A percentile compares a stretch with the other conserved stretches of the same genome.
These are phyloP conservation scores for Ovis canadensis DNA, from an alignment of 2,113 vertebrate species.

Conservation along the genomic window DNA sequence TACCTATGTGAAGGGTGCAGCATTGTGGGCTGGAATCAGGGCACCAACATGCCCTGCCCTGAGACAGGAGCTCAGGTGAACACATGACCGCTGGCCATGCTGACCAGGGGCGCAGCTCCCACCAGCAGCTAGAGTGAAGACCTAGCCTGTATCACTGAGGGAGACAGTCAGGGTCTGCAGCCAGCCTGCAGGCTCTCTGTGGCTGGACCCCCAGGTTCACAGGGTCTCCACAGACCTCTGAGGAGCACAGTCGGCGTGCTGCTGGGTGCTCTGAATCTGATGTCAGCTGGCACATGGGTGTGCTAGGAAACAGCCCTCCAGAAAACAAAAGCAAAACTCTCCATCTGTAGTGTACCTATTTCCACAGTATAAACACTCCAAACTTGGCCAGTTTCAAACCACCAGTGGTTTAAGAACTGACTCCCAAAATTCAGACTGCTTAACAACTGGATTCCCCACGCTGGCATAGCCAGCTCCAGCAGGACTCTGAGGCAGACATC, in stretches of 20 bases:
- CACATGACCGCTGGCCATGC: accelerated
- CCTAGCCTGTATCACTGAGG: not conserved
- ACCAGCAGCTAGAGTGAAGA: not conserved
- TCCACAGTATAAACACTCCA: not conserved
- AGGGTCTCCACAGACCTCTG: not conserved
- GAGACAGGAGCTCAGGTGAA: accelerated
- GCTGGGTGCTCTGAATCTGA: not conserved
- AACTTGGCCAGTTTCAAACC: not conserved
- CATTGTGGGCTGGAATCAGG: not conserved
- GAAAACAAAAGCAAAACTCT: not conserved
- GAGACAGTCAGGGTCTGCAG: not conserved
- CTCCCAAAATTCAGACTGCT: not conserved
- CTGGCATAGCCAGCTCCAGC: not conserved
- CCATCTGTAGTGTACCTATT: not conserved
- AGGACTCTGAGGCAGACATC: not conserved
- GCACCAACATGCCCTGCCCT: not conserved
- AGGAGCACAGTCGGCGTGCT: not conserved
- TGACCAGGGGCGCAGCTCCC: not conserved
- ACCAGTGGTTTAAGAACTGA: not conserved
- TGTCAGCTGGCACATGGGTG: not conserved
- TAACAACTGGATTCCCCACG: not conserved
- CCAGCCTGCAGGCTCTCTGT: not conserved
- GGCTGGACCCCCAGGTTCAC: too few relatives aligned
- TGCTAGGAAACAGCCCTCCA: not conserved
- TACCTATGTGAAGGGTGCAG: not conserved